Base-by-base conservation (phyloP, 2,888 invertebrate genomes). In the Stenchaetothrips biformis region DNA sequence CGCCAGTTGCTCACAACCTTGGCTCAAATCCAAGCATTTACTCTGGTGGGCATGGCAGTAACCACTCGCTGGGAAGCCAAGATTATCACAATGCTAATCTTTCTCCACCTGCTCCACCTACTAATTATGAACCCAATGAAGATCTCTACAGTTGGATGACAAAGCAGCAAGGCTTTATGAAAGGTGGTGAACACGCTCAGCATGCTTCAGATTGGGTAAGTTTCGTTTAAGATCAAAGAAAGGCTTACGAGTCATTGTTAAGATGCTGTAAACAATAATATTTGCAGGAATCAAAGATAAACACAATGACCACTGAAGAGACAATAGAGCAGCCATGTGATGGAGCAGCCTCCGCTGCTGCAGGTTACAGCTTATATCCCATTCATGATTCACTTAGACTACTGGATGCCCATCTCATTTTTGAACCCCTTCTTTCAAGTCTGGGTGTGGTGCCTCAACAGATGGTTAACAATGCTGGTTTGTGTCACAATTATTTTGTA, bases 81-180 rank as follows among this genome's bases (percentile, higher is more conserved):
- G 88, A 88, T 80, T 86, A 87, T 48, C 82, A 82, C 59, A 74
- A 80, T 81, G 37, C 67, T 7, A 74, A 74, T 7, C 67, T 74
- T 11, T 74, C 67, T 25, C 67, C 67, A 4, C 86, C 80, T 7
- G 79, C 81, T n/a, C 81, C 81, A 21, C 80, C 80, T 4, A 80
- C 77, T n/a, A 49, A 62, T 47, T 78, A 25, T 53, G 67, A 74
- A 8, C 67, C 67, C 25, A 91, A 92, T n/a, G 96, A 96, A 85
- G 97, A 97, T 87, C 88, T 98, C 77, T 97, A 98, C 86, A 94
- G 94, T 84, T 98, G 97, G 97, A 97, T 98, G 97, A 96, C 95
- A 1, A 94, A 95, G 84, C 97, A 97, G 85, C 95, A 95, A 84
- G 90, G 90, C 82, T 89, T 88, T 82, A 87, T 88, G 81, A 87